Base-by-base conservation (phyloP, 2,888 invertebrate species). In the Melanchra persicariae region DNA sequence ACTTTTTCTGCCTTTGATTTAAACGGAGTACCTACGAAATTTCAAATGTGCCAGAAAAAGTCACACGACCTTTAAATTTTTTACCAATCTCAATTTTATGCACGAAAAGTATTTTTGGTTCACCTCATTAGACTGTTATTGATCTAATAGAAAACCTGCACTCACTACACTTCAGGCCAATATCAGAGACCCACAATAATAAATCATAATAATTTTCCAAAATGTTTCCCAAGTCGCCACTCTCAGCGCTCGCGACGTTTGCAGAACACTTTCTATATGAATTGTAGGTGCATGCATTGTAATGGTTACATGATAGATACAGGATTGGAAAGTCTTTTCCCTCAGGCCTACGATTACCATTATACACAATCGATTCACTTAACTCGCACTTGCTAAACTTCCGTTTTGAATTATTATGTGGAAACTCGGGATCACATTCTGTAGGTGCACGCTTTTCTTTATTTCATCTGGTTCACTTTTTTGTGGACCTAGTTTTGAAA, bases 271-370 rank as follows among this genome's bases (percentile, higher is more conserved):
- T 95, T 94, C 95, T 95, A 94, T 91, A 93, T 92, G 93, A 93
- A 94, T 94, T 92, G 94, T 93, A 91, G 92, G 92, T 91, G 93
- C 94, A 94, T 93, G 94, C 93, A 95, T 95, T 95, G 95, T 95
- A 93, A 91, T 92, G 75, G 90, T 87, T 91, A 91, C 91, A 91
- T 89, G 92, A 91, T 92, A 91, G 91, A 88, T 90, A 91, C 90
- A 84, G 89, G 87, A 88, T 90, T 90, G 91, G 94, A 94, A 94
- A 94, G 94, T 93, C 86, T 89, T 82, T 87, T 88, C 92, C 93
- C 88, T 79, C 77, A 63, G 88, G 92, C 89, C 82, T 77, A 71
- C 86, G 87, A 89, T 91, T 86, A 89, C 88, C 89, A 89, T 88
- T 88, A 91, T 87, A 87, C 87, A 87, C 90, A 88, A 91, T 91